Percentiles rank a stretch among this genome's conserved stretches.
Evolutionary conservation across 2,113 vertebrate species (phyloP).

Genomic region (Pyxicephalus adspersus): DNA sequence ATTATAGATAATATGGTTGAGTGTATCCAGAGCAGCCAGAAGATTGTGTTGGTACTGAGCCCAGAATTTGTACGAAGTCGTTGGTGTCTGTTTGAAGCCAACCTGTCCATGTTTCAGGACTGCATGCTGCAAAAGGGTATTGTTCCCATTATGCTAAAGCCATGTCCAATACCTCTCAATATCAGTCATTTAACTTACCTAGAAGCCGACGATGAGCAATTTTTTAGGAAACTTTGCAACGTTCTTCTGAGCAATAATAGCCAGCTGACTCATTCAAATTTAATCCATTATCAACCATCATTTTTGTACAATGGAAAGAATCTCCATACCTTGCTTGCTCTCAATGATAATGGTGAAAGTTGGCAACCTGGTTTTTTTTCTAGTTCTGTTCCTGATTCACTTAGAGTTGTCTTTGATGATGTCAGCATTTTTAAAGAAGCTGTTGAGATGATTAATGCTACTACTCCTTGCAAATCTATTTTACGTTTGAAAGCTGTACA

Average conservation of each 20-base stretch:
- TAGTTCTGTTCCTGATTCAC: slow-evolving; percentile 62
- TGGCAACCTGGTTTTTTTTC: slow-evolving; percentile 66
- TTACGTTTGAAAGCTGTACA: not conserved
- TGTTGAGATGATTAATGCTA: slow-evolving; percentile 60
- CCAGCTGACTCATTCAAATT: slow-evolving; percentile 53
- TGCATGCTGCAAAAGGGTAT: slow-evolving; percentile 66
- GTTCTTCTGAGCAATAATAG: slow-evolving; percentile 62
- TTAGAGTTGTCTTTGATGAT: slow-evolving; percentile 63
- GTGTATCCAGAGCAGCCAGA: slow-evolving; percentile 70
- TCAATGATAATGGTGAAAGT: slow-evolving; percentile 57
- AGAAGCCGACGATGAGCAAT: slow-evolving; percentile 60
- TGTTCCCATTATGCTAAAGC: slow-evolving; percentile 64
- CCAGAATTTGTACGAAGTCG: slow-evolving; percentile 69
- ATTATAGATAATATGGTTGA: slow-evolving; percentile 71
- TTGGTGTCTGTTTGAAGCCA: slow-evolving; percentile 71
- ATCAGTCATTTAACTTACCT: slow-evolving; percentile 71
- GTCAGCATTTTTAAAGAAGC: slow-evolving; percentile 60
- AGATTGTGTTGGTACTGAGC: slow-evolving; percentile 69
- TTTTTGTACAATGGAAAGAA: slow-evolving; percentile 67
- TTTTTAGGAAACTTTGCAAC: slow-evolving; percentile 61
- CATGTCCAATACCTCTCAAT: slow-evolving; percentile 63
- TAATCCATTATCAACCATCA: slow-evolving; percentile 60
- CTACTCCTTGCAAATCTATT: slow-evolving; percentile 56
- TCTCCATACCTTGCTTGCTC: slow-evolving; percentile 61
- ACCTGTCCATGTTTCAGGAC: slow-evolving; percentile 68